phyloP scores from a whole-genome alignment of 1,140 invertebrate species.

The Micrasema minimum region DNA sequence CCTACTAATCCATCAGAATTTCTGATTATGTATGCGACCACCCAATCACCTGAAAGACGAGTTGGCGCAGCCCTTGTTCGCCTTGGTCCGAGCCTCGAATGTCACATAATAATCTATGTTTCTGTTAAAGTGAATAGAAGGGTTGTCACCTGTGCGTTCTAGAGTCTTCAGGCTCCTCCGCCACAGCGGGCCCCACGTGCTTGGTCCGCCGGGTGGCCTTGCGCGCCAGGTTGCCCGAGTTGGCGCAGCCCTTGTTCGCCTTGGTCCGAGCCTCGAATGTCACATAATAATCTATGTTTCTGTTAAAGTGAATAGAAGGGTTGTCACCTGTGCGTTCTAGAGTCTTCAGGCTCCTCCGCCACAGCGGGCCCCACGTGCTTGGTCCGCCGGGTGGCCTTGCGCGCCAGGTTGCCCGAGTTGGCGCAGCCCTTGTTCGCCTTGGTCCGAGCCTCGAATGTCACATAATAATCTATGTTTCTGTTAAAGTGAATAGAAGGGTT shows the following conservation, averaged over 20 bases:
- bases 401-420: constrained; percentile 80
- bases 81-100: constrained; percentile 89
- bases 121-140: constrained; percentile 87
- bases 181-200: constrained; percentile 68
- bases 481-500: constrained; percentile 83
- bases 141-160: constrained; percentile 33
- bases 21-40: too few relatives aligned
- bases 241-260: constrained; percentile 88
- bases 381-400: constrained; percentile 70
- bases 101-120: constrained; percentile 97
- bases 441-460: constrained; percentile 91
- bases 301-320: constrained; percentile 86
- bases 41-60: too few relatives aligned
- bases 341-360: constrained; percentile 62
- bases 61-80: constrained; percentile 90
- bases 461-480: constrained; percentile 96
- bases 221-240: constrained; percentile 78
- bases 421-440: constrained; percentile 90
- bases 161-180: constrained; percentile 61
- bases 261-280: constrained; percentile 92
- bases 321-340: constrained; percentile 32
- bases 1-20: too few relatives aligned
- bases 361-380: constrained; percentile 71
- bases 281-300: constrained; percentile 96
- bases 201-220: constrained; percentile 73